Percentiles rank a stretch among this genome's conserved stretches.
phyloP scores from a whole-genome alignment of 2,888 invertebrate species.

The Tetramorium bicarinatum region DNA sequence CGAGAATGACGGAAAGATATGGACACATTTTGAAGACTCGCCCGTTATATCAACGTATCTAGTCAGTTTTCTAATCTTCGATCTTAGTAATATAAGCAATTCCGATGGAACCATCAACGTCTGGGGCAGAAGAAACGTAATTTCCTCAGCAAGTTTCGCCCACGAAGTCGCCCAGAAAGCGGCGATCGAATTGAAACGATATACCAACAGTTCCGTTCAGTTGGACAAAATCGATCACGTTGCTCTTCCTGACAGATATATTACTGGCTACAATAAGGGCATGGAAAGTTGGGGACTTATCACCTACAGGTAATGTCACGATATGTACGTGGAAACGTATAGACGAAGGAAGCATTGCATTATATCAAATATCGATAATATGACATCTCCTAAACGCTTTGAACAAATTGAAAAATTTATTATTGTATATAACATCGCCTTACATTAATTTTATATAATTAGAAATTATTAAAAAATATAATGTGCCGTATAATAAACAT shows the following conservation, averaged over 20 bases:
- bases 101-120: slow-evolving; percentile 71
- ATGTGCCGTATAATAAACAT: background rate
- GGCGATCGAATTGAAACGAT: slow-evolving; percentile 86
- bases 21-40: slow-evolving; percentile 75
- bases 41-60: slow-evolving; percentile 88
- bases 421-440: background rate
- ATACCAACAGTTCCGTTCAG: slow-evolving; percentile 61
- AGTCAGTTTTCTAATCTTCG: slow-evolving; percentile 88
- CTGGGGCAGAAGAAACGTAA: slow-evolving; percentile 72
- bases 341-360: background rate
- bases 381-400: background rate
- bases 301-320: slow-evolving; percentile 89
- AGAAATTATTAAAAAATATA: background rate
- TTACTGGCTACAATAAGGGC: slow-evolving; percentile 90
- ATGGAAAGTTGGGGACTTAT: slow-evolving; percentile 98
- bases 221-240: slow-evolving; percentile 92
- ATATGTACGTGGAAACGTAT: background rate
- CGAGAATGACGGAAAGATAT: slow-evolving; percentile 44
- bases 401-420: background rate
- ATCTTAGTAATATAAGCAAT: slow-evolving; percentile 82
- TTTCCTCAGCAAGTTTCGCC: slow-evolving; percentile 77
- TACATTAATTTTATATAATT: background rate
- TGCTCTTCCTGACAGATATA: slow-evolving; percentile 91
- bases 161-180: slow-evolving; percentile 86
- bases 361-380: background rate